A percentile compares a stretch with the other conserved stretches of the same genome.
Evolutionary conservation across 2,888 invertebrate species (phyloP).

Genomic region (Rosalia funebris): DNA sequence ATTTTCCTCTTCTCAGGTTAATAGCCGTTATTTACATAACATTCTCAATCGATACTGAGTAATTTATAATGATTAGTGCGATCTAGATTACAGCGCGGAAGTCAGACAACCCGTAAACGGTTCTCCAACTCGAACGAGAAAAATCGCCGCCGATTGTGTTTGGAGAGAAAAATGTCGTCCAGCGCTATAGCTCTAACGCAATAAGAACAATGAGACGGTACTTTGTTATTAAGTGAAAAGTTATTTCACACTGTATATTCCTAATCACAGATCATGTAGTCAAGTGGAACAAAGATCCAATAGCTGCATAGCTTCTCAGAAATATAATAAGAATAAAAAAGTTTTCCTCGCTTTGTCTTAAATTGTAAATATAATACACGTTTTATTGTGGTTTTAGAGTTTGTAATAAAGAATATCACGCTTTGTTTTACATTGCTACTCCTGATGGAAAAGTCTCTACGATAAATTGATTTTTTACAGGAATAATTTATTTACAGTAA

Average conservation of each 20-base stretch:
- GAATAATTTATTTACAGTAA: constrained; percentile 29
- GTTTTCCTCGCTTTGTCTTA: constrained; percentile 52
- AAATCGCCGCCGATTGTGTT: constrained; percentile 25
- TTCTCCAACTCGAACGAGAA: constrained; percentile 9
- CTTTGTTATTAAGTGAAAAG: constrained; percentile 31
- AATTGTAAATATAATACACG: constrained; percentile 58
- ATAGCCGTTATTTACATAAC: constrained; percentile 38
- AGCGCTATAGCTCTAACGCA: constrained; percentile 20
- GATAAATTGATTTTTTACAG: constrained; percentile 28
- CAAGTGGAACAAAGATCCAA: constrained; percentile 54
- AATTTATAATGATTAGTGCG: constrained; percentile 42
- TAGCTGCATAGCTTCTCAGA: constrained; percentile 41
- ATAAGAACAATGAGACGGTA: constrained; percentile 29
- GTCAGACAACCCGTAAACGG: constrained; percentile 33
- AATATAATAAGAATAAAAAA: constrained; percentile 46
- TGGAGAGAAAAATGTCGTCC: constrained; percentile 14
- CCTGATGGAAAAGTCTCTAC: constrained; percentile 17
- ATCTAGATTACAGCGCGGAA: constrained; percentile 40
- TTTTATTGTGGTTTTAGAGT: constrained; percentile 54
- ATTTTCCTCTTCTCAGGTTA: constrained; percentile 13
- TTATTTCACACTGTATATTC: constrained; percentile 46
- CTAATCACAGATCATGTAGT: constrained; percentile 56
- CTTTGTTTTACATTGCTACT: constrained; percentile 43
- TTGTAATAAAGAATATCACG: constrained; percentile 49
- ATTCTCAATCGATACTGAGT: constrained; percentile 39